Base-by-base conservation (phyloP, 1,140 invertebrate species). In the Drosophila parvula region DNA sequence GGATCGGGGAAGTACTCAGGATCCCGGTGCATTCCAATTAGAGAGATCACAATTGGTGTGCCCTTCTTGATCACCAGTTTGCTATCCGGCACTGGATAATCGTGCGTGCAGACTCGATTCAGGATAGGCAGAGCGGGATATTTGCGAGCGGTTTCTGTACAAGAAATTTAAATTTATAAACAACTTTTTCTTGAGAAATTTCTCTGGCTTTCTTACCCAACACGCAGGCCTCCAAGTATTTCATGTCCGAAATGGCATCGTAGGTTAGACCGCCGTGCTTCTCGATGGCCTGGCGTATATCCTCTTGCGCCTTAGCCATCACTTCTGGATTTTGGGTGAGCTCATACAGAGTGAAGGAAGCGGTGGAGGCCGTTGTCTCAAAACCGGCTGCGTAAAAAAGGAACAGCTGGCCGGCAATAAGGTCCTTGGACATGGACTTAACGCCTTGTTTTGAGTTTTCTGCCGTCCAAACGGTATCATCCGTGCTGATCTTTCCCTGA, bases 301-400 rank as follows among this genome's bases (percentile, higher is more conserved):
- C 93, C 78, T 95, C 92, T 40, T 92, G 78, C 5, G 78, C 74
- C 14, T 74, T 81, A 32, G 60, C 80, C 55, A 91, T 43, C 1
- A 63, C 43, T 14, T 81, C 75, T 1, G 90, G 82, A 41, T 88
- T 73, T 59, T 90, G 86, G 3, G 95, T 93, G 36, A 96, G 89
- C 70, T 94, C 93, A 74, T 94, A 95, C 0, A 94, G 63, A 0
- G 93, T 93, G 71, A 94, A 94, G 34, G 94, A 93, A 7, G 95
- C 91, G 0, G 94, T 93, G 4, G 94, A 93, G 0, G 95, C 93
- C 0, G 95, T 95, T 0, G 96, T 96, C 71, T 96, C 96, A 78
- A 95, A 96, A 11, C 95, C 95, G 14, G 95, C 95, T 9, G 94
- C 68, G 75, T 95, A 94, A 78, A 96, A 95, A 0, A 95, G 91